Percentiles rank a stretch among this genome's conserved stretches.
phyloP scores from a whole-genome alignment of 2,888 invertebrate genomes.

The Agrenia bidenticulata region DNA sequence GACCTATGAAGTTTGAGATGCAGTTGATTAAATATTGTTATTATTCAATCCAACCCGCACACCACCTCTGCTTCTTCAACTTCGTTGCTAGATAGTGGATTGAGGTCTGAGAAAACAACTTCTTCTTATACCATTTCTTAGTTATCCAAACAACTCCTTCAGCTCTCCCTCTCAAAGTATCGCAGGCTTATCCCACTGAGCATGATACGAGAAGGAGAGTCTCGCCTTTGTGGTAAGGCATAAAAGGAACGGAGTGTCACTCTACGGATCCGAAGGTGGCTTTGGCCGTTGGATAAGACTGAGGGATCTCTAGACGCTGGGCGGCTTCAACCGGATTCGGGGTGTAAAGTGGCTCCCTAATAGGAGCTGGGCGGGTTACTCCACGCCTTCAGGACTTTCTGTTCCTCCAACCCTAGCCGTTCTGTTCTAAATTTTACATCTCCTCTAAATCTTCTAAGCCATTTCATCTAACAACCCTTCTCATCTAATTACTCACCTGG shows the following conservation, averaged over 20 bases:
- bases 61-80: no score
- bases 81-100: background rate
- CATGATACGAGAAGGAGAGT: no score
- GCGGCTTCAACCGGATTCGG: conserved; percentile 42
- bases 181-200: no score
- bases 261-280: background rate
- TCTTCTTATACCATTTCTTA: conserved; percentile 6
- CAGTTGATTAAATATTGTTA: background rate
- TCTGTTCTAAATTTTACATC: background rate
- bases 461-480: background rate
- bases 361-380: conserved; percentile 48
- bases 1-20: background rate
- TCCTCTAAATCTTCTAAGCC: background rate
- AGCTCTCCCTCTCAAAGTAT: conserved; percentile 11
- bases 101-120: background rate
- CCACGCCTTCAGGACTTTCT: conserved; percentile 36
- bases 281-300: conserved; percentile 3
- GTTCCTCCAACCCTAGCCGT: conserved; percentile 37
- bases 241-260: background rate
- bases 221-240: background rate
- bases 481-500: conserved; percentile 2
- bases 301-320: conserved; percentile 21
- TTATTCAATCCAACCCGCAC: background rate
- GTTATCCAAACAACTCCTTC: background rate
- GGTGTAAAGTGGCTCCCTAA: conserved; percentile 50